Conservation (phyloP, 2,113 vertebrate genomes). For the Taxidea taxus region DNA sequence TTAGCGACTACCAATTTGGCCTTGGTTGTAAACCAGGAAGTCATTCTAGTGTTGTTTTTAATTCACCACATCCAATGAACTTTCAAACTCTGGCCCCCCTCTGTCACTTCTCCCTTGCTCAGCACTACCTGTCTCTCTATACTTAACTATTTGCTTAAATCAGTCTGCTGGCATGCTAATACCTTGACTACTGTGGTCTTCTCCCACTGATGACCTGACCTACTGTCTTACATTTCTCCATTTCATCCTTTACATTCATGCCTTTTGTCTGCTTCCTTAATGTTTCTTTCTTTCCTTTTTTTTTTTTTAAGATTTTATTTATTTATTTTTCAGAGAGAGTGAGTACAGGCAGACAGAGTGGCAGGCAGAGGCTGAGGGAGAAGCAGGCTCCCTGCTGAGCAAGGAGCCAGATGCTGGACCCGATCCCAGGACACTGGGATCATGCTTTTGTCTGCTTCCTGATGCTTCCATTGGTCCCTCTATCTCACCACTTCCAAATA, state of each 20-base stretch:
- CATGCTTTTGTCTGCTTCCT: not conserved
- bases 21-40: not conserved
- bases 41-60: not conserved
- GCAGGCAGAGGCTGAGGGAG: no score
- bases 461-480: not conserved
- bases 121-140: not conserved
- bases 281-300: no score
- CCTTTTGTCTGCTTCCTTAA: not conserved
- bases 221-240: not conserved
- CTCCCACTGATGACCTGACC: no score
- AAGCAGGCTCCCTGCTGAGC: no score
- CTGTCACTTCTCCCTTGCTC: not conserved
- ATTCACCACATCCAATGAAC: not conserved
- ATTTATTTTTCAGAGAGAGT: no score
- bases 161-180: not conserved
- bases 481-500: not conserved
- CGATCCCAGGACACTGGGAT: no score
- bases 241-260: not conserved
- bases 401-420: no score
- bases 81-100: not conserved
- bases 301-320: no score
- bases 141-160: not conserved
- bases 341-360: no score
- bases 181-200: not conserved
- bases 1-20: not conserved